These are phyloP conservation scores for Tethea ocularis DNA, from an alignment of 2,888 invertebrate species.

Conservation along the genomic window DNA sequence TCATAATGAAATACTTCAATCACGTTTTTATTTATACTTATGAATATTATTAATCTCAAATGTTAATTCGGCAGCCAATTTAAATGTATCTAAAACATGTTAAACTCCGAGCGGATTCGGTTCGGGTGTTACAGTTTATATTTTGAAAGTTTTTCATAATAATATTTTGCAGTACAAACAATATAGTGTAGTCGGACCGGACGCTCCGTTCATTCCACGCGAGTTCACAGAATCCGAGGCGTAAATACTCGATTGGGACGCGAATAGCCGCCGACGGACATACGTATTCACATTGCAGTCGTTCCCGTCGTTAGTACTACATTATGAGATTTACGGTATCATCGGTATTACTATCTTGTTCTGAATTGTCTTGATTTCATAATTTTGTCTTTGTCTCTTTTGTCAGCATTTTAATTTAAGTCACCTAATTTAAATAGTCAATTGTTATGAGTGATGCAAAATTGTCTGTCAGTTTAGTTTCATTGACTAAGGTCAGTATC, in stretches of 20 bases:
- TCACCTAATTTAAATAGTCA: not conserved
- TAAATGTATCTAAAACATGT: not conserved
- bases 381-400: not conserved
- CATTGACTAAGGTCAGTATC: not conserved
- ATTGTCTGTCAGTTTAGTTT: not conserved
- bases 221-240: slow-evolving; percentile 31
- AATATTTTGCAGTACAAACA: slow-evolving; percentile 14
- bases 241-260: slow-evolving; percentile 14
- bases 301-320: not conserved
- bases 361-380: not conserved
- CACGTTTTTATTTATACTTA: not conserved
- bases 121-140: slow-evolving; percentile 1
- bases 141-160: slow-evolving; percentile 11
- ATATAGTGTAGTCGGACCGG: slow-evolving; percentile 32
- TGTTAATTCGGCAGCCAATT: not conserved
- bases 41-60: not conserved
- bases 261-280: slow-evolving; percentile 17
- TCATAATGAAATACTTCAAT: not conserved
- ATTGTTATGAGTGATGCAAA: not conserved
- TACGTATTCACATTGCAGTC: slow-evolving; percentile 13
- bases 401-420: not conserved
- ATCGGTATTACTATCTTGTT: too few species aligned
- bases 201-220: slow-evolving; percentile 28
- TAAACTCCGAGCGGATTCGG: not conserved
- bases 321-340: not conserved